These are phyloP conservation scores for Coryphaenoides rupestris DNA, from an alignment of 2,113 vertebrate species.

Conservation along the genomic window DNA sequence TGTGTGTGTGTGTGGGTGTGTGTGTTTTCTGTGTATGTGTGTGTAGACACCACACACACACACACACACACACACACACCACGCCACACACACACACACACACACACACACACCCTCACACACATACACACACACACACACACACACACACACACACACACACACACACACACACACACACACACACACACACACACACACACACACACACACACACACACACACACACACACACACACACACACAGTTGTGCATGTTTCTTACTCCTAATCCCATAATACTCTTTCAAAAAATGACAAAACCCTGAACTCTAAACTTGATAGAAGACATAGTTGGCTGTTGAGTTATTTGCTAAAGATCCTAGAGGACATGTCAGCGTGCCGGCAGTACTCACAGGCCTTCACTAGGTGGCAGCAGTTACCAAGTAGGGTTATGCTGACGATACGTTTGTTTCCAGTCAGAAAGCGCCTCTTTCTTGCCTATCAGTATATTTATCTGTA, in stretches of 20 bases:
- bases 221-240: conserved; percentile 11
- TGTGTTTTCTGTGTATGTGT: neutral
- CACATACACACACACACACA: conserved; percentile 3
- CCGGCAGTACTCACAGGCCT: neutral
- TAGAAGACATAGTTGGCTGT: no score
- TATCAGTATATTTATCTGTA: no score
- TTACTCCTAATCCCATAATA: no score
- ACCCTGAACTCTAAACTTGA: no score
- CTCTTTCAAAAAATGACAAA: no score
- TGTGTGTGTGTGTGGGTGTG: conserved; percentile 48
- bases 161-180: conserved; percentile 14
- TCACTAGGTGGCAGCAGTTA: conserved; percentile 46
- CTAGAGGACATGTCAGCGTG: neutral
- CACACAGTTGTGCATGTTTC: neutral
- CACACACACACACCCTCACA: conserved; percentile 12
- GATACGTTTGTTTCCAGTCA: no score
- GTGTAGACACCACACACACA: conserved; percentile 2
- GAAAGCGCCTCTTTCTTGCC: no score
- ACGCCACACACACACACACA: conserved; percentile 4
- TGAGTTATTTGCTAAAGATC: neutral
- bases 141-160: conserved; percentile 10
- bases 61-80: conserved; percentile 44
- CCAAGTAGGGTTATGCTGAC: conserved; percentile 4
- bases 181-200: conserved; percentile 39
- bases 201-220: conserved; percentile 10